Conservation (phyloP, 2,797 vertebrate genomes). For the Pristis pectinata region DNA sequence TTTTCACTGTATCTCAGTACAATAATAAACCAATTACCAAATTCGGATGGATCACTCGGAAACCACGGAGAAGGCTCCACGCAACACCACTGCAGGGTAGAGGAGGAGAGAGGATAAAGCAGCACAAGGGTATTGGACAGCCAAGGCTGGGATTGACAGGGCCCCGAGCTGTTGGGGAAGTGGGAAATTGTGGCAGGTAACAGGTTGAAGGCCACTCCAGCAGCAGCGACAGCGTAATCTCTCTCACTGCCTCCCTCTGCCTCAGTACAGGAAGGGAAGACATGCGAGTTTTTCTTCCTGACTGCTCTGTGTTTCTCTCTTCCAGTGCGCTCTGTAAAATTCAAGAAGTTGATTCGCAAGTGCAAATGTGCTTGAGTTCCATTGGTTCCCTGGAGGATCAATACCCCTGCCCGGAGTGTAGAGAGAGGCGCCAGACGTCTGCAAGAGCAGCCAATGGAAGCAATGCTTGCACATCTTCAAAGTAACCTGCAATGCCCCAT, state of each 20-base stretch:
- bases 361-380: not conserved
- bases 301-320: not conserved
- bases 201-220: too few relatives aligned
- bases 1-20: too few relatives aligned
- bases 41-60: too few relatives aligned
- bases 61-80: too few relatives aligned
- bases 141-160: too few relatives aligned
- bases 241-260: not conserved
- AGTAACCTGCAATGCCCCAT: not conserved
- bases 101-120: too few relatives aligned
- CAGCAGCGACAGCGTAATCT: too few relatives aligned
- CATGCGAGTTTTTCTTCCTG: not conserved
- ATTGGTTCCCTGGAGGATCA: accelerated
- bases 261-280: not conserved
- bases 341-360: not conserved
- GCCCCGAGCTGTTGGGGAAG: too few relatives aligned
- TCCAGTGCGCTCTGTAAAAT: not conserved
- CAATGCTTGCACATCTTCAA: not conserved
- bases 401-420: not conserved
- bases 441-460: not conserved
- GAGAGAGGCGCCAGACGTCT: not conserved
- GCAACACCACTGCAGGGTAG: too few relatives aligned
- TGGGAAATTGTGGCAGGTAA: too few relatives aligned
- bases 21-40: too few relatives aligned
- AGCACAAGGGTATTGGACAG: too few relatives aligned